Conservation (phyloP, 2,797 vertebrate species). For the Lophotriccus pileatus region DNA sequence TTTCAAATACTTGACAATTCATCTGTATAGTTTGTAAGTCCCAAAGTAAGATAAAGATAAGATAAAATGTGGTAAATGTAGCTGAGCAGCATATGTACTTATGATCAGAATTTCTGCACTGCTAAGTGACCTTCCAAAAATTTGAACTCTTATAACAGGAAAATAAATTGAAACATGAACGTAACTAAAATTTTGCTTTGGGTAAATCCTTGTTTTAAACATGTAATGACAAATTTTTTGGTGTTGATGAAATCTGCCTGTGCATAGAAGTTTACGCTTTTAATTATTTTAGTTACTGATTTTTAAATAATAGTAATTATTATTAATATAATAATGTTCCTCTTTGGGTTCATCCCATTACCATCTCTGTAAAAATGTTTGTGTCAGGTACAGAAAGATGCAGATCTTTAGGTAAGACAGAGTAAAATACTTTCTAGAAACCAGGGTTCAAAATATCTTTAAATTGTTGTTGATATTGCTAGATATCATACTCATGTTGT, state of each 20-base stretch:
- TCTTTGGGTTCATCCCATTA: neutral
- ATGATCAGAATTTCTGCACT: neutral
- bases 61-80: neutral
- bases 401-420: neutral
- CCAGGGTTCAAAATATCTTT: neutral
- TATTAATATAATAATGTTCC: neutral
- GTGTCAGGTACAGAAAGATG: neutral
- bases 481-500: neutral
- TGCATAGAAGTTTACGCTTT: neutral
- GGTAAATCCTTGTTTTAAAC: neutral
- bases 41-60: rapidly evolving
- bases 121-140: neutral
- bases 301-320: neutral
- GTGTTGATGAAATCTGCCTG: neutral
- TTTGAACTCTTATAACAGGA: neutral
- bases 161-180: neutral
- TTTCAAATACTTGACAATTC: neutral
- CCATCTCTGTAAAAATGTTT: neutral
- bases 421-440: neutral
- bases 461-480: neutral
- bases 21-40: neutral
- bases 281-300: neutral
- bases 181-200: neutral
- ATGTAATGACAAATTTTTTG: neutral
- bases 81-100: neutral